Percentiles rank a stretch among this genome's conserved stretches.
phyloP scores from a whole-genome alignment of 1,140 invertebrate species.

The Brachionus angularis region DNA sequence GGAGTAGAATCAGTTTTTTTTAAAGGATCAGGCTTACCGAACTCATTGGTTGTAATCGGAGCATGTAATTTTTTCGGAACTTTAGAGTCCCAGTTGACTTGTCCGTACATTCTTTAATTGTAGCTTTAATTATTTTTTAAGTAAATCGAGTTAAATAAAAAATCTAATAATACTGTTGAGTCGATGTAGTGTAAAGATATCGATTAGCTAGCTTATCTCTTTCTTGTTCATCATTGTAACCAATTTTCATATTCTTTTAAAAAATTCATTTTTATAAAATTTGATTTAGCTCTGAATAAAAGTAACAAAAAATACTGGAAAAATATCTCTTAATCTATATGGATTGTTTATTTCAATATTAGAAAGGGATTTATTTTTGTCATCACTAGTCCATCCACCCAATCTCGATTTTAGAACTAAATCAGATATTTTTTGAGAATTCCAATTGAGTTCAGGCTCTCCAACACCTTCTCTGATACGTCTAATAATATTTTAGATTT shows the following conservation, averaged over 20 bases:
- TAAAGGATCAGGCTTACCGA: constrained; percentile 16
- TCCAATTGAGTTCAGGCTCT: constrained; percentile 18
- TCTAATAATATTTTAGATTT: neutral
- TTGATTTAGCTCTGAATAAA: neutral
- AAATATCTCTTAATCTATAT: constrained; percentile 28
- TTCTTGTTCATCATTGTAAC: constrained; percentile 8
- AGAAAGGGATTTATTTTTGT: neutral
- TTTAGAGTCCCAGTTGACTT: constrained; percentile 41
- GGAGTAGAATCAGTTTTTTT: neutral
- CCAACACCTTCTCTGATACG: neutral
- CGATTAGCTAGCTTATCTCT: constrained; percentile 36
- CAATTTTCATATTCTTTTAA: constrained; percentile 29
- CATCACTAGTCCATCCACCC: constrained; percentile 37
- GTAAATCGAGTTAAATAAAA: no score
- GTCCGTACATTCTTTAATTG: constrained; percentile 25
- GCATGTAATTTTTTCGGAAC: constrained; percentile 28
- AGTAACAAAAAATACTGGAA: neutral
- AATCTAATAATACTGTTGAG: constrained; percentile 40
- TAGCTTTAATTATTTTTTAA: no score
- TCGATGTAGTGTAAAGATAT: constrained; percentile 24
- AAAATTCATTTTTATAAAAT: neutral
- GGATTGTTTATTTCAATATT: neutral
- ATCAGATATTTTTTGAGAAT: constrained; percentile 25
- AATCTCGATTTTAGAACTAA: constrained; percentile 16
- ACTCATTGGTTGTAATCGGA: constrained; percentile 27